Evolutionary conservation across 2,797 vertebrate species (phyloP), one percentile per base, ranked within the genome.

Genomic region (Podarcis siculus): DNA sequence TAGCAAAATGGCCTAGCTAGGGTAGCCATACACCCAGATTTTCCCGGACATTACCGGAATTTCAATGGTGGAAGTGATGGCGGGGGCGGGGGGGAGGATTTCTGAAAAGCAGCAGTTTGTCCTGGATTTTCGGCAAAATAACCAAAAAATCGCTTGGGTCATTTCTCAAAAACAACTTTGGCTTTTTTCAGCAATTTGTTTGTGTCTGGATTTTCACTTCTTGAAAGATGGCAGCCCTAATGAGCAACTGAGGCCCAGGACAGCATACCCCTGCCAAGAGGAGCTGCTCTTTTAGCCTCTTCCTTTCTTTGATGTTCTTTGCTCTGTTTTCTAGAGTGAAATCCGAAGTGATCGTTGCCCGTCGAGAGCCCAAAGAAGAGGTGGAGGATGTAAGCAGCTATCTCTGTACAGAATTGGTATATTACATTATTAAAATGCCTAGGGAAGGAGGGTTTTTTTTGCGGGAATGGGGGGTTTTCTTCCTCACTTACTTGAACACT

Each of bases 311-410:
- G 69, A 25, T 92, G 91, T 93, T 80, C 90, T 89, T 88, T 30
- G 8, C 73, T 93, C 49, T 72, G 61, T 94, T 89, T 94, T 77
- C 3, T 90, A 99, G 99, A 96, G 97, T 98, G 92, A 98, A 98
- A 97, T 99, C 99, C 0, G 99, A 99, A 94, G 98, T 98, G 73
- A 98, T 99, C 1, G 98, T 97, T 79, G 98, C 98, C n/a, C 98
- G 98, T 80, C 98, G 98, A 89, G 99, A 99, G 83, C 97, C 98
- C 82, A 99, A 98, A 97, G 99, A 99, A 91, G 99, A 99, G 97
- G 98, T 96, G 80, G 99, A 99, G 93, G 99, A 99, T 94, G 98
- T 98, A 96, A 98, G 98, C 97, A 94, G 97, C 97, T 97, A 96
- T 95, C 96, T 97, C 94, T 97, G 95, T 96, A 97, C 97, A 95